Conservation (phyloP, 2,113 vertebrate genomes). For the Tichodroma muraria region DNA sequence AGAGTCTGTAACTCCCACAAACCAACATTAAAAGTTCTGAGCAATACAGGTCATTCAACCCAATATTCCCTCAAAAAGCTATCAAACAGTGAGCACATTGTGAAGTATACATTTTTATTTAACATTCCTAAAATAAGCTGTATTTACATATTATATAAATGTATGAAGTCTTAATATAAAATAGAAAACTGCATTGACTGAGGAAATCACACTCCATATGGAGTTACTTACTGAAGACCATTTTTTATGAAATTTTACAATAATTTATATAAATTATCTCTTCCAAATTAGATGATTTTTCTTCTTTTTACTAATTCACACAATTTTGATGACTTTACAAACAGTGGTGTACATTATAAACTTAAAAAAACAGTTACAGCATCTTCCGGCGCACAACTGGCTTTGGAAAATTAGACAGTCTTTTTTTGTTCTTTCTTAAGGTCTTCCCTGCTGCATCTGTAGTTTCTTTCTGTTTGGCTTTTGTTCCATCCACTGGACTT, state of each 20-base stretch:
- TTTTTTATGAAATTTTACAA: constrained; percentile 81
- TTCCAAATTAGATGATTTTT: constrained; percentile 73
- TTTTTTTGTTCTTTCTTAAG: constrained; percentile 74
- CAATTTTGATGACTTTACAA: constrained; percentile 73
- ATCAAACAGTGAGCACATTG: constrained; percentile 66
- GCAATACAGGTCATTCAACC: neutral
- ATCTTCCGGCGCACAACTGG: constrained; percentile 88
- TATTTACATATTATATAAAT: constrained; percentile 87
- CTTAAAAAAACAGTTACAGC: constrained; percentile 78
- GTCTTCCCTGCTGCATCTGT: constrained; percentile 51
- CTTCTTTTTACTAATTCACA: constrained; percentile 60
- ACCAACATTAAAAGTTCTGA: neutral
- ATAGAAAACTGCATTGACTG: constrained; percentile 76
- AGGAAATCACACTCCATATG: constrained; percentile 73
- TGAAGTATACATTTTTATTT: constrained; percentile 88
- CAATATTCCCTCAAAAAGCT: constrained; percentile 68
- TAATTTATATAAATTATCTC: constrained; percentile 86
- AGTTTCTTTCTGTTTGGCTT: constrained; percentile 57
- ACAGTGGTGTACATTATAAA: constrained; percentile 70
- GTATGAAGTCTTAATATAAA: constrained; percentile 81
- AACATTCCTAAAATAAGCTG: constrained; percentile 86
- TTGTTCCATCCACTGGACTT: constrained; percentile 67
- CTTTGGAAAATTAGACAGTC: constrained; percentile 82
- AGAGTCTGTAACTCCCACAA: neutral
- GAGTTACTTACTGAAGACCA: constrained; percentile 74